Base-by-base conservation (phyloP, 1,140 invertebrate genomes). In the Philopotamus ludificatus region DNA sequence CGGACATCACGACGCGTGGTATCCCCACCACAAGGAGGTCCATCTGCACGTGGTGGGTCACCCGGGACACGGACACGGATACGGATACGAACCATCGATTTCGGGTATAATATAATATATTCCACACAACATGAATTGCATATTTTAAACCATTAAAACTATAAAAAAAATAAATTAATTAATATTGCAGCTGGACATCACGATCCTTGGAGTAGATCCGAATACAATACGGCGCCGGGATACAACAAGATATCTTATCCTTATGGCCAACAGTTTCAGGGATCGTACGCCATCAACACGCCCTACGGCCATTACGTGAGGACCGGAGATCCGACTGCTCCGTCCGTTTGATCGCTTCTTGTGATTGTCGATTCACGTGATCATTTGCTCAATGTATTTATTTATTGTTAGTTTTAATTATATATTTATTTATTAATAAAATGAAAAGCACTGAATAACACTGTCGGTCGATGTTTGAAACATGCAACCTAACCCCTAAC, bases 271-370 rank as follows among this genome's bases (percentile, higher is more conserved):
- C 34, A n/a, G 34, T 39, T 39, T 26, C 28, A 66, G 7, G 76
- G 76, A 3, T 76, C 79, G 12, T 73, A 75, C 41, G 76, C 77
- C 10, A 77, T 79, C 3, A 77, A 76, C 63, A 80, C 78, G 0
- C 79, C 79, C 0, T 80, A 75, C 45, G 77, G 79, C 3, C 74
- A 77, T 53, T 80, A 80, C 26, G 72, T 80, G 18, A 76, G 74
- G 61, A 72, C 77, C 7, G 72, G 72, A 16, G 64, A 47, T 3
- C 49, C 66, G 2, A 66, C 59, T 41, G 53, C 28, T 3, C 23
- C 53, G 3, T 39, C 54, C 15, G n/a, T 18, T 15, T 4, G 4
- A 12, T 12, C 28, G 28, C 28, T 34, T 12, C 28, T 34, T 34
- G 4, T 34, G 28, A 12, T 7, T 12, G 28, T 34, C 28, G 28